Evolutionary conservation across 2,797 vertebrate species (phyloP).

Genomic region (Natrix natrix): DNA sequence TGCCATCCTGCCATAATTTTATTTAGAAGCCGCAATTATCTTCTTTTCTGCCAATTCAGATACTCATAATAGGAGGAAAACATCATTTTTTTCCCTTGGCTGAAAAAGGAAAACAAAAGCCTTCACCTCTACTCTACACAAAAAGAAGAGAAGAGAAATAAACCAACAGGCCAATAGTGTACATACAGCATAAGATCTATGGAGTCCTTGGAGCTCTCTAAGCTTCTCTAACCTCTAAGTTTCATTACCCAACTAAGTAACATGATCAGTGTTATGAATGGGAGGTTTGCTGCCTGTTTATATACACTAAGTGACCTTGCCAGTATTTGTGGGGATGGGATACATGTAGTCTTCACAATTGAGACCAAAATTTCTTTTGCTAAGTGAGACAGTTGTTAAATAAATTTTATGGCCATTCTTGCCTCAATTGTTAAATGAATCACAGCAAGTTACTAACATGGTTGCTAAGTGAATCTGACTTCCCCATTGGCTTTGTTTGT

Average conservation of each 20-base stretch:
- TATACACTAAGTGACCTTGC: too few species aligned
- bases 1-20: not conserved
- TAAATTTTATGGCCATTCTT: too few species aligned
- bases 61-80: not conserved
- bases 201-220: not conserved
- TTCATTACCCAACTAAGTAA: not conserved
- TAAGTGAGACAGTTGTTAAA: too few species aligned
- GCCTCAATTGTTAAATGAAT: too few species aligned
- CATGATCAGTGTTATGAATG: not conserved
- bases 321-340: too few species aligned
- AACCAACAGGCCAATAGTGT: not conserved
- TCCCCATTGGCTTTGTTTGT: not conserved
- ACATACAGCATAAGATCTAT: not conserved
- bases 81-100: not conserved
- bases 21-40: not conserved
- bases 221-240: not conserved
- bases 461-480: not conserved
- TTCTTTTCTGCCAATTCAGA: not conserved
- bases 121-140: not conserved
- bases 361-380: too few species aligned
- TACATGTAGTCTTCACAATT: too few species aligned
- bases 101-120: not conserved
- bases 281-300: not conserved
- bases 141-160: not conserved
- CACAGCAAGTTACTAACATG: not conserved